Evolutionary conservation across 2,797 vertebrate species (phyloP), one percentile per base, ranked within the genome.

Genomic region (Oryzias sinensis): DNA sequence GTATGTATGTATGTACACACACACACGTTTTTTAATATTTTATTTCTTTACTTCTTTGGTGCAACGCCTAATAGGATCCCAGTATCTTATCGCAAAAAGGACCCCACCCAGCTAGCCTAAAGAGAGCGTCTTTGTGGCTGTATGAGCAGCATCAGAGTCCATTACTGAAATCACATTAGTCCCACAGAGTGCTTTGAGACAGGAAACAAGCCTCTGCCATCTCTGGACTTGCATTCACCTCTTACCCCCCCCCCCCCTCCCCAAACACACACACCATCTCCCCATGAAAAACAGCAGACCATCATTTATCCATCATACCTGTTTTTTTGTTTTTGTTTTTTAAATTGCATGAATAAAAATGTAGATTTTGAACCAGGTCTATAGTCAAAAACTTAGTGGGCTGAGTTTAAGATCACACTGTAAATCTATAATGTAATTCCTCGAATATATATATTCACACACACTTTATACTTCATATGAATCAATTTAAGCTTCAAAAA

Each of bases 91-190:
- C 60, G 72, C 43, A 60, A 41, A 43, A 56, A 37, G 20, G 11
- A 70, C 84, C 81, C 76, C 86, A 86, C 85, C 87, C 82, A 63
- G 53, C 55, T 70, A 65, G 48, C 57, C 54, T 42, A 29, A 63
- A 65, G 68, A 56, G 77, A 68, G 70, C 74, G 14, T 77, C 1
- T 65, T 13, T 59, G 24, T 69, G 73, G 71, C 54, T 65, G 70
- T 70, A 58, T 61, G 43, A 65, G 65, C 65, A 68, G 76, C 74
- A 77, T 72, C 72, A 63, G 49, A 85, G 86, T 91, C 90, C 91
- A 92, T 93, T 92, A 93, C 87, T 66, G 84, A 83, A 91, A 93
- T 93, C 87, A 81, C 86, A 92, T 93, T 91, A 91, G 81, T 56
- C 66, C 54, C 65, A 70, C 67, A 83, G 86, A 81, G 76, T 82